Conservation (phyloP, 2,888 invertebrate species). For the Desoria tigrina region DNA sequence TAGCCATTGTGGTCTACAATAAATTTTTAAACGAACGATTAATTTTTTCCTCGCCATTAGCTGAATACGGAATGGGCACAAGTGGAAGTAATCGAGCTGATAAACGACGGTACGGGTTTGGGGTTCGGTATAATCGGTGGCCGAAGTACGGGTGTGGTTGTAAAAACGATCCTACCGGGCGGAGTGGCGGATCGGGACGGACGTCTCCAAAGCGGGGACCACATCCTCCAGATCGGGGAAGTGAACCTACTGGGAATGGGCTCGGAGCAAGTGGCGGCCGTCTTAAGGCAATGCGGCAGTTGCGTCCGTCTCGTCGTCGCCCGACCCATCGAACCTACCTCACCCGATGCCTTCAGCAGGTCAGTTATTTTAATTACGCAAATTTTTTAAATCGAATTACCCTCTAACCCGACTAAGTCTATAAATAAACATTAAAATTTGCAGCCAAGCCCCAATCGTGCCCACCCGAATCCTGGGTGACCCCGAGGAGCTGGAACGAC, state of each 20-base stretch:
- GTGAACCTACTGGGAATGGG: conserved; percentile 88
- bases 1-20: too few species aligned
- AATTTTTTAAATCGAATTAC: too few species aligned
- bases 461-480: conserved; percentile 84
- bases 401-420: too few species aligned
- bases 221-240: conserved; percentile 89
- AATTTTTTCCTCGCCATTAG: too few species aligned
- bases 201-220: conserved; percentile 93
- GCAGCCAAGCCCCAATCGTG: conserved; percentile 83
- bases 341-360: conserved; percentile 68
- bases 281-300: conserved; percentile 90
- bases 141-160: conserved; percentile 97
- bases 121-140: conserved; percentile 99
- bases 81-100: conserved; percentile 95
- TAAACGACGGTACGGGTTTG: conserved; percentile 95
- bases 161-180: conserved; percentile 95
- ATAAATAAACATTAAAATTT: too few species aligned
- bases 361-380: too few species aligned
- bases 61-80: conserved; percentile 99
- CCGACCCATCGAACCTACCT: conserved; percentile 80
- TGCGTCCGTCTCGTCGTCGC: conserved; percentile 94
- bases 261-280: conserved; percentile 94
- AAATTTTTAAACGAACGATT: too few species aligned
- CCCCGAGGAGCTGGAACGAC: conserved; percentile 80
- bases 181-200: conserved; percentile 98